phyloP scores from a whole-genome alignment of 2,113 vertebrate species.

The Trogon melanurus region DNA sequence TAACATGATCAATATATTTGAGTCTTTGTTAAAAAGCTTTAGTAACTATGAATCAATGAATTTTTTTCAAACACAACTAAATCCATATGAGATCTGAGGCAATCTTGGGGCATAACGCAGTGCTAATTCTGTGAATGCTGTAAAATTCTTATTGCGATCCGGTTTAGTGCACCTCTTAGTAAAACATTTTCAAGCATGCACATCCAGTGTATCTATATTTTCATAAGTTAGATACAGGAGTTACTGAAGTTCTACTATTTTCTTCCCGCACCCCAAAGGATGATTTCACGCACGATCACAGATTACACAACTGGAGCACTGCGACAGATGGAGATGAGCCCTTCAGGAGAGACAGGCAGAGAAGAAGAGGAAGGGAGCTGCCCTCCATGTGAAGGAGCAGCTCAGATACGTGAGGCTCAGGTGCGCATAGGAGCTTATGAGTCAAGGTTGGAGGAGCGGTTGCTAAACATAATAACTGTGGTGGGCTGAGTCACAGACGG shows the following conservation, averaged over 20 bases:
- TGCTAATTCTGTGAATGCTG: not conserved
- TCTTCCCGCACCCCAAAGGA: not conserved
- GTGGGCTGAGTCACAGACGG: not conserved
- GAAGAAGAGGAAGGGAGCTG: not conserved
- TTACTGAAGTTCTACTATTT: not conserved
- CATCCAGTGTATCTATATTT: not conserved
- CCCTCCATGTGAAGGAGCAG: not conserved
- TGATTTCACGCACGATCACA: not conserved
- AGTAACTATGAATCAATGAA: not conserved
- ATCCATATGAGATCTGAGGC: not conserved
- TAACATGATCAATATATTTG: not conserved
- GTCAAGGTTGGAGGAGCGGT: not conserved
- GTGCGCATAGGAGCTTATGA: too few relatives aligned
- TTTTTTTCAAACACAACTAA: not conserved
- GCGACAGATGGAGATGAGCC: rapidly evolving
- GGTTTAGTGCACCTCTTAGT: not conserved
- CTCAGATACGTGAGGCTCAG: not conserved
- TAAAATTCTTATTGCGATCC: not conserved
- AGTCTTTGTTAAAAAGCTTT: not conserved
- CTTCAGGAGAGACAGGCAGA: not conserved
- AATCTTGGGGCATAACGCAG: not conserved
- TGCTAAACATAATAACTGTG: not conserved
- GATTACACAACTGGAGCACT: not conserved
- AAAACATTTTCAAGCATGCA: not conserved
- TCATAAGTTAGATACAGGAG: rapidly evolving